phyloP scores from a whole-genome alignment of 35 echinoderm and acorn worm species.

The Holothuria glaberrima region DNA sequence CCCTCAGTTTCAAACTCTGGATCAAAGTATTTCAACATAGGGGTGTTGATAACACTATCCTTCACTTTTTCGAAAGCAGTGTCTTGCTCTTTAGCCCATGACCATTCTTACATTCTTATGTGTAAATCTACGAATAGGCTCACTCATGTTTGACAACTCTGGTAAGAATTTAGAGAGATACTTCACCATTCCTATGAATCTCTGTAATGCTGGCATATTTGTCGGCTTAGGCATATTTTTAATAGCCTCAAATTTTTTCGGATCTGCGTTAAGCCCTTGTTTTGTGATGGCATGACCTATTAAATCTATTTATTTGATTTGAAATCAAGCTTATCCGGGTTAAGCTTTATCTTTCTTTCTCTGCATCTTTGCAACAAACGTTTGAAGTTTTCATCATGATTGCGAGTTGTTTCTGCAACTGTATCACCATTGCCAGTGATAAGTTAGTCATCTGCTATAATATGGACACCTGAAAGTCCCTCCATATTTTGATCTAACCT shows the following conservation, averaged over 20 bases:
- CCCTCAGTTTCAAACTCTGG: too few relatives aligned
- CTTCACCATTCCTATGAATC: slow-evolving; percentile 46
- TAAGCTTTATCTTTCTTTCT: slow-evolving; percentile 16
- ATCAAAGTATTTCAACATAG: too few relatives aligned
- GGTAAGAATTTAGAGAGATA: slow-evolving; percentile 45
- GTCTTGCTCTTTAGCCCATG: too few relatives aligned
- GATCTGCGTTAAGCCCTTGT: slow-evolving; percentile 41
- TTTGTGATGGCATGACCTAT: slow-evolving; percentile 49
- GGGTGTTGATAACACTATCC: too few relatives aligned
- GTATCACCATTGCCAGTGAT: slow-evolving; percentile 64
- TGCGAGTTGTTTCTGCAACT: slow-evolving; percentile 8
- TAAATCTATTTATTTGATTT: slow-evolving; percentile 42
- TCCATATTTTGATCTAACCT: slow-evolving; percentile 52
- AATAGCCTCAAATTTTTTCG: background rate
- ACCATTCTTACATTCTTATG: too few relatives aligned
- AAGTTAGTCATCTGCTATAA: slow-evolving; percentile 70
- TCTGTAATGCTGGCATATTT: slow-evolving; percentile 18
- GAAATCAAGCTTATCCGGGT: slow-evolving; percentile 44
- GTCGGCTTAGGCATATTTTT: background rate
- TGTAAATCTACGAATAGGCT: too few relatives aligned
- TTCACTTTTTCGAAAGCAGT: too few relatives aligned
- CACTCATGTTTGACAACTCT: too few relatives aligned
- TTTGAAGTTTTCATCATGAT: slow-evolving; percentile 67
- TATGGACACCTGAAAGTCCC: slow-evolving; percentile 25
- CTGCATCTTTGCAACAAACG: slow-evolving; percentile 16